Base-by-base conservation (phyloP, 2,888 invertebrate species). In the Caenorhabditis afra region DNA sequence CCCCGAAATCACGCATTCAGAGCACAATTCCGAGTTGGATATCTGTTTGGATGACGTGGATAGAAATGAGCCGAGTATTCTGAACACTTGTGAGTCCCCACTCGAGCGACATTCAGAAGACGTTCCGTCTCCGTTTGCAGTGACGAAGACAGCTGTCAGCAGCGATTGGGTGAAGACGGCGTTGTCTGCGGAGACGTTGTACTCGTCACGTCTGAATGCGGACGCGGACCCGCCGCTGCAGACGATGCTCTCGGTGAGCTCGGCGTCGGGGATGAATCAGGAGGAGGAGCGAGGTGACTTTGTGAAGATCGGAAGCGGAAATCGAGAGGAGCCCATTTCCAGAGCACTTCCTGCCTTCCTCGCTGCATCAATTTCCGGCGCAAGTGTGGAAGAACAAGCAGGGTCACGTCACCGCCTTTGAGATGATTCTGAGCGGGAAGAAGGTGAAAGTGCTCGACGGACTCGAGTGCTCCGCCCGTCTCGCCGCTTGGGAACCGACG, bases 361-460 rank as follows among this genome's bases (percentile, higher is more conserved):
- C 29, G 29, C 29, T 7, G 3, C 29, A 29, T 29, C 29, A 29
- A 29, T 29, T 16, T 23, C 62, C 62, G 0, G 37, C 62, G 29
- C 47, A 49, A 49, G 71, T 71, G 10, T 55, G 53, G 62, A 37
- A 47, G 23, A 55, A 71, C 22, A 23, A 57, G 11, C 35, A 39
- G 7, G 57, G 49, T 49, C 47, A 62, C 49, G 45, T 55, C 11
- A 29, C 29, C 29, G 29, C 29, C 14, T 74, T 74, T 29, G 59
- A 74, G 29, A 74, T 74, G 53, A 23, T 35, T 16, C 45, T 39
- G 18, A 45, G 55, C 45, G 61, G 55, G 8, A 35, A 55, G 23
- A 66, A 59, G n/a, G 61, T 74, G 35, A 10, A 12, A 0, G 61
- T 74, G 14, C 59, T 74, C n/a, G 74, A 74, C 47, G 66, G 66